These are phyloP conservation scores for Bruchidius siliquastri DNA, from an alignment of 2,888 invertebrate species.

Conservation along the genomic window DNA sequence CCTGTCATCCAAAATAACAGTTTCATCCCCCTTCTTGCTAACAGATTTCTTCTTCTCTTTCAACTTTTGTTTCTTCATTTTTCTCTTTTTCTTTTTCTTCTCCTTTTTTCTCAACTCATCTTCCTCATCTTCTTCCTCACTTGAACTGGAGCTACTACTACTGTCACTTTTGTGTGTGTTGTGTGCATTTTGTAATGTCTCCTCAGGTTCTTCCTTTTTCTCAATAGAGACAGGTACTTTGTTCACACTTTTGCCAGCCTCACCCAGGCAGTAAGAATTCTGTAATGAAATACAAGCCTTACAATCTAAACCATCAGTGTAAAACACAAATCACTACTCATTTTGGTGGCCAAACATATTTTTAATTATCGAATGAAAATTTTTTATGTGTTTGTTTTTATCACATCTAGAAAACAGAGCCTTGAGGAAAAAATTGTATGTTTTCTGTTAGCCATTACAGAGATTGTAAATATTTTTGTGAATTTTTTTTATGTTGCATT, in stretches of 20 bases:
- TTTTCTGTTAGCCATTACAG: too few species aligned
- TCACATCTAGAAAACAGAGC: too few species aligned
- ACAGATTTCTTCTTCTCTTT: slow-evolving; percentile 49
- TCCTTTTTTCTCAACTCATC: slow-evolving; percentile 49
- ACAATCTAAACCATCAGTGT: too few species aligned
- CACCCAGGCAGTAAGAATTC: slow-evolving; percentile 86
- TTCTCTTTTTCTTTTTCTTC: slow-evolving; percentile 46
- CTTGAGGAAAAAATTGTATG: too few species aligned
- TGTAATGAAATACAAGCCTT: slow-evolving; percentile 37
- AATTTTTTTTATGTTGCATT: too few species aligned
- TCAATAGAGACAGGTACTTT: slow-evolving; percentile 16
- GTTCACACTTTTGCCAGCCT: slow-evolving; percentile 52
- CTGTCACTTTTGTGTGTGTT: slow-evolving; percentile 23
- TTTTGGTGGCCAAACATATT: too few species aligned
- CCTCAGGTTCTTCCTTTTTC: slow-evolving; percentile 32
- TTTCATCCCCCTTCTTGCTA: slow-evolving; percentile 4
- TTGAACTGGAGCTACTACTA: slow-evolving; percentile 15
- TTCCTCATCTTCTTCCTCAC: slow-evolving; percentile 25
- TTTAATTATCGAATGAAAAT: too few species aligned
- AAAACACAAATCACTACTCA: too few species aligned
- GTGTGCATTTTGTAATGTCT: slow-evolving; percentile 15
- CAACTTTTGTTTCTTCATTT: slow-evolving; percentile 37
- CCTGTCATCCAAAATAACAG: slow-evolving; percentile 72
- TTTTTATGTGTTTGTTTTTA: too few species aligned
- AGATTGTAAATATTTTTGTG: too few species aligned